Base-by-base conservation (phyloP, 2,888 invertebrate species). In the Patella ulyssiponensis region DNA sequence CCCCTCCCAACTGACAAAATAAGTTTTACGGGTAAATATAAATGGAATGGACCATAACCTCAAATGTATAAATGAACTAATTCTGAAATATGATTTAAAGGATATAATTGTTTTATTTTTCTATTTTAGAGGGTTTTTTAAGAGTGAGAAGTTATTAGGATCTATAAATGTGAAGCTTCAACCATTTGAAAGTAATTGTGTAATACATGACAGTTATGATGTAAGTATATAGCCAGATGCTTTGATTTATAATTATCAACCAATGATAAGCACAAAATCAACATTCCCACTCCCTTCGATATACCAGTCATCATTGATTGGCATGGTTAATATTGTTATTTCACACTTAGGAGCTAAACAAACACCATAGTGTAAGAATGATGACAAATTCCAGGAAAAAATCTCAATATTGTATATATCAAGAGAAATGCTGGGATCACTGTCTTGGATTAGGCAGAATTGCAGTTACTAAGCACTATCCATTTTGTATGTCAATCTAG, bases 161-260 rank as follows among this genome's bases (percentile, higher is more conserved):
- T 94, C 95, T 3, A 95, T 94, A 17, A 94, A 93, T 81, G 94
- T 98, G 17, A 98, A 98, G 90, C 92, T 99, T 82, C 95, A 95
- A 85, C 95, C 95, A n/a, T 93, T 99, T 80, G 98, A 98, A 93
- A 95, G 95, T 0, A 94, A 95, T 80, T 96, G 97, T 90, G 95
- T 95, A 56, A 91, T 98, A 77, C 98, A 99, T 91, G 97, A 98
- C 81, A 95, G 96, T 1, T 97, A 95, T 91, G 96, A 98, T 92
- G 97, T 98, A 92, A 95, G 96, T 94, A 53, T 2, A 44, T 14
- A 64, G 17, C 15, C 56, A 56, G 54, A 69, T 56, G 14, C 53
- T 58, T 69, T 64, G 11, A 53, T 77, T 20, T 27, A 17, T 20
- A 0, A 27, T 69, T 20, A n/a, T 15, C 64, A 23, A 74, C 17